These are phyloP conservation scores for Brachionichthys hirsutus DNA, from an alignment of 2,113 vertebrate genomes.

Conservation along the genomic window DNA sequence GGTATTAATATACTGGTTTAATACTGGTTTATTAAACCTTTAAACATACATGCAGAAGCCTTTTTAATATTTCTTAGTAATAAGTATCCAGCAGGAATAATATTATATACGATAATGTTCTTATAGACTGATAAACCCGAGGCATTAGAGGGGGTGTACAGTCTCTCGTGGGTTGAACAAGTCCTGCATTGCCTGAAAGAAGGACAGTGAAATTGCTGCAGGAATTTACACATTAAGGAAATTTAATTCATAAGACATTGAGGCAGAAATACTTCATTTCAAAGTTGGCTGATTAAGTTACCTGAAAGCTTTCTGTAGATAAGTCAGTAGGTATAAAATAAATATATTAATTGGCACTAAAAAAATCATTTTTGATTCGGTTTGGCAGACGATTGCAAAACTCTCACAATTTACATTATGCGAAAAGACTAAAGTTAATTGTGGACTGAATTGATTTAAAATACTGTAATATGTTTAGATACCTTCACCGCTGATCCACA, in stretches of 20 bases:
- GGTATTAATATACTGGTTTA: too few species aligned
- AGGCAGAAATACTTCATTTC: constrained; percentile 1
- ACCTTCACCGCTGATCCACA: constrained; percentile 28
- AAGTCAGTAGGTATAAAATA: neutral
- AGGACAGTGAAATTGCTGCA: neutral
- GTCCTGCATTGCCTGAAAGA: constrained; percentile 3
- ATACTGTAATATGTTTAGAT: too few species aligned
- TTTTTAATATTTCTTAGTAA: constrained; percentile 15
- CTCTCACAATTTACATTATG: too few species aligned
- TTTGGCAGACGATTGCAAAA: too few species aligned
- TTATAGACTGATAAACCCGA: constrained; percentile 26
- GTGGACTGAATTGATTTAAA: too few species aligned
- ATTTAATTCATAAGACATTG: constrained; percentile 24
- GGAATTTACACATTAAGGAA: constrained; percentile 21
- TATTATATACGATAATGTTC: constrained; percentile 17
- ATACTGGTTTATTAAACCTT: too few species aligned
- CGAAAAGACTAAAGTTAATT: too few species aligned
- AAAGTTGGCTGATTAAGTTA: constrained; percentile 9
- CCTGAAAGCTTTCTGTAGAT: constrained; percentile 1
- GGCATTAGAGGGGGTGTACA: constrained; percentile 7
- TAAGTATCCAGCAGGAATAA: constrained; percentile 13
- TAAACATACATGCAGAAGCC: neutral
- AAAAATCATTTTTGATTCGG: too few species aligned
- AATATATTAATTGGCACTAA: neutral
- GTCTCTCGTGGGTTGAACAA: constrained; percentile 13